Evolutionary conservation across 2,888 invertebrate species (phyloP), one percentile per base, ranked within the genome.

Genomic region (Diadegma fenestrale): DNA sequence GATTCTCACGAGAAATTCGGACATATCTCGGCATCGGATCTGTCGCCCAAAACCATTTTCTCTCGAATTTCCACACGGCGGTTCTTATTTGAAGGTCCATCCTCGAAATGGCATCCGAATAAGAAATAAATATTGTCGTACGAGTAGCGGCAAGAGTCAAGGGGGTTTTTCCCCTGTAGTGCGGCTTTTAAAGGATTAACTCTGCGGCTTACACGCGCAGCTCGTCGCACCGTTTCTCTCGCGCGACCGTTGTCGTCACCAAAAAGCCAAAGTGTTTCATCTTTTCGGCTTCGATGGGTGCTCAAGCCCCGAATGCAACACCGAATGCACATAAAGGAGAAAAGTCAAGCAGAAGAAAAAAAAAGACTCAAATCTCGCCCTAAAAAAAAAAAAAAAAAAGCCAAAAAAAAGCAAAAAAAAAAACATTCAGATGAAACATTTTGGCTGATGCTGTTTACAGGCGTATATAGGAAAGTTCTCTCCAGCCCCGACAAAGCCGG

Each of bases 131-230:
- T 81, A 68, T 81, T 66, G 43, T 63, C 51, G 54, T 14, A 17
- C 37, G 37, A 37, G 68, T 43, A 73, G 64, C 61, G 82, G 85
- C 85, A 54, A 83, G 81, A 88, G 88, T 89, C 89, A 89, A 90
- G 87, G 88, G 86, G 87, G 87, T 87, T 87, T 87, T 85, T 82
- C 85, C 43, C 41, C 61, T 80, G 26, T 66, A n/a, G n/a, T 61
- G 82, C 58, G 72, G 76, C 71, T 66, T 66, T 43, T 80, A 80
- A 86, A 83, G 85, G 85, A 84, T 84, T 80, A 84, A 77, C 66
- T 68, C 48, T 45, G 63, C 64, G 86, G 87, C 85, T 89, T 87
- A 87, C 88, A 86, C 85, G 87, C 87, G 80, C 86, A 72, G 85
- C 68, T 80, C 80, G 85, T 72, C 85, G 85, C 80, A 80, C 66